A percentile compares a stretch with the other conserved stretches of the same genome.
phyloP scores from a whole-genome alignment of 2,888 invertebrate species.

The Conomelus anceps region DNA sequence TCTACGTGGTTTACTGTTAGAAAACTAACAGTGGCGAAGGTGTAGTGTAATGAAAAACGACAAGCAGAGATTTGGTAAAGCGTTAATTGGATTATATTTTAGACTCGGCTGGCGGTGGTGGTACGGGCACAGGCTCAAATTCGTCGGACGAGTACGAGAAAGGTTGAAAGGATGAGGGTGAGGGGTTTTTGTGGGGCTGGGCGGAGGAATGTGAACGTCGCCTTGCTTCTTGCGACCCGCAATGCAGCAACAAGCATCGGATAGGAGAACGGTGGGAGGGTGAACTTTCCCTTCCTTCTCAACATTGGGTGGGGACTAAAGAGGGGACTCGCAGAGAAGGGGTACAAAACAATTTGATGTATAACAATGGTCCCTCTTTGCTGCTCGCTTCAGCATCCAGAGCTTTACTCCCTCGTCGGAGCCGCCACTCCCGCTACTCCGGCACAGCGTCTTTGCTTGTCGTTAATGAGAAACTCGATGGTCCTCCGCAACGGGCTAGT shows the following conservation, averaged over 20 bases:
- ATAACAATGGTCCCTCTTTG: not conserved
- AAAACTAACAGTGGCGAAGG: not conserved
- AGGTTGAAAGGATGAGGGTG: not conserved
- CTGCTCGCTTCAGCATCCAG: not conserved
- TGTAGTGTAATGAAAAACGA: not conserved
- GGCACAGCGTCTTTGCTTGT: not conserved
- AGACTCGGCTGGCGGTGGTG: not conserved
- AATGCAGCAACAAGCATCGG: conserved; percentile 9
- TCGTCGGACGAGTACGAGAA: not conserved
- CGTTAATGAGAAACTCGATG: conserved; percentile 9
- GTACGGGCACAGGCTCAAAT: not conserved
- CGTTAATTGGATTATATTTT: not conserved
- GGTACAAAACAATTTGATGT: conserved; percentile 8
- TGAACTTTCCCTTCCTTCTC: not conserved
- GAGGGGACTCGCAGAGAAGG: not conserved
- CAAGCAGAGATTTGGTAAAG: not conserved
- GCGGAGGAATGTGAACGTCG: not conserved
- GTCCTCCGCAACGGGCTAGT: not conserved
- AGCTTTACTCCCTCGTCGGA: not conserved
- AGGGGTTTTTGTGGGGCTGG: too few species aligned
- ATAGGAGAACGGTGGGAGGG: not conserved
- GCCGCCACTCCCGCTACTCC: not conserved
- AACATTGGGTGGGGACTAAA: not conserved
- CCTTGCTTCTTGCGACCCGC: conserved; percentile 8
- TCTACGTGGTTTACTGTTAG: not conserved